These are phyloP conservation scores for Pyralis farinalis DNA, from an alignment of 2,888 invertebrate species.

Conservation along the genomic window DNA sequence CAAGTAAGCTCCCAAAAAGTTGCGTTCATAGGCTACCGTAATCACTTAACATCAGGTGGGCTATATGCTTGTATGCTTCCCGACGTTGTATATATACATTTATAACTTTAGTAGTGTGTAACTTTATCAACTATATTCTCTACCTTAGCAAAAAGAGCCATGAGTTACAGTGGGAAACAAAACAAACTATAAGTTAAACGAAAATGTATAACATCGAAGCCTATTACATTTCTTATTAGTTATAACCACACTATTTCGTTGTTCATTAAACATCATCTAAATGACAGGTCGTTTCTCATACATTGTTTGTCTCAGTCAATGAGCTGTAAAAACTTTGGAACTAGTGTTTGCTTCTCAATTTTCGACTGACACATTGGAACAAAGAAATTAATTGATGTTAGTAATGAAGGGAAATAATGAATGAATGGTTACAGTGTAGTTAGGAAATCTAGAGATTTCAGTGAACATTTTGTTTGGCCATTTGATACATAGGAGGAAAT, in stretches of 20 bases:
- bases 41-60: too few species aligned
- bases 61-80: too few species aligned
- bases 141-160: constrained; percentile 2
- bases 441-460: constrained; percentile 21
- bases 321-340: constrained; percentile 41
- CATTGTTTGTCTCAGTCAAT: constrained; percentile 60
- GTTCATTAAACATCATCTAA: constrained; percentile 65
- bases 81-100: too few species aligned
- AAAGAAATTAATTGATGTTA: constrained; percentile 78
- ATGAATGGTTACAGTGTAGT: constrained; percentile 42
- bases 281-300: constrained; percentile 65
- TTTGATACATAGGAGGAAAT: too few species aligned
- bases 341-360: constrained; percentile 79
- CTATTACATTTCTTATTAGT: constrained; percentile 60
- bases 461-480: too few species aligned
- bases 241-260: constrained; percentile 52
- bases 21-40: too few species aligned
- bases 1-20: too few species aligned
- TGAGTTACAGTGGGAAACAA: neutral
- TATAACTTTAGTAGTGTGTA: too few species aligned
- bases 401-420: constrained; percentile 71
- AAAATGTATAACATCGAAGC: constrained; percentile 3
- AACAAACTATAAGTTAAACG: neutral
- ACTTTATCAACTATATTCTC: too few species aligned
- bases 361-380: constrained; percentile 72